phyloP scores from a whole-genome alignment of 2,888 invertebrate species.

The Thalpophila matura region DNA sequence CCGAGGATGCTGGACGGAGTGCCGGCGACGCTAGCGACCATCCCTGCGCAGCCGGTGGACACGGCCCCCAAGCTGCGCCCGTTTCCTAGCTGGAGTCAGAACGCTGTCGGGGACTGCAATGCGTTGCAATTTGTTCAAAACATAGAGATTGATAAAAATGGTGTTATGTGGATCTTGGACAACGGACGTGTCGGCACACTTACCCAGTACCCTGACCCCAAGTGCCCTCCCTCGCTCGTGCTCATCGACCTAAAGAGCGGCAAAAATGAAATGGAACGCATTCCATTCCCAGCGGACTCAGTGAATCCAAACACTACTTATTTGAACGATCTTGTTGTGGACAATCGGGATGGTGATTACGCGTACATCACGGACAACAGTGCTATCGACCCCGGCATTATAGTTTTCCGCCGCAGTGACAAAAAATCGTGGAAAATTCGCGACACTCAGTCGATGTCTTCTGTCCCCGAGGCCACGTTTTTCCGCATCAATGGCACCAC shows the following conservation, averaged over 20 bases:
- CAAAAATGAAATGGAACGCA: constrained; percentile 90
- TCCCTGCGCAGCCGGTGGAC: constrained; percentile 83
- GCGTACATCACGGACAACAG: constrained; percentile 94
- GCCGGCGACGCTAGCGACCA: constrained; percentile 92
- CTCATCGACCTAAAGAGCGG: constrained; percentile 92
- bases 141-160: constrained; percentile 93
- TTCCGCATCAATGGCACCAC: constrained; percentile 92
- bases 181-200: constrained; percentile 92
- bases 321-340: constrained; percentile 94
- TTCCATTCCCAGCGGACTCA: constrained; percentile 91
- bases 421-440: constrained; percentile 93
- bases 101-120: constrained; percentile 92
- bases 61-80: constrained; percentile 92
- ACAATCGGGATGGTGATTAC: constrained; percentile 92
- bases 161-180: constrained; percentile 93
- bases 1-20: constrained; percentile 93
- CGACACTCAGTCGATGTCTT: constrained; percentile 92
- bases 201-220: constrained; percentile 85
- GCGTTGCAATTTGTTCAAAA: constrained; percentile 94
- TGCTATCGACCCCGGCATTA: constrained; percentile 93
- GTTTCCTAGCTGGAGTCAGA: constrained; percentile 94
- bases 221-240: constrained; percentile 93
- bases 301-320: constrained; percentile 91
- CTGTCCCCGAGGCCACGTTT: constrained; percentile 89
- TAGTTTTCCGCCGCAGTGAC: constrained; percentile 92